phyloP scores from a whole-genome alignment of 1,140 invertebrate genomes.

The Babylonia areolata region DNA sequence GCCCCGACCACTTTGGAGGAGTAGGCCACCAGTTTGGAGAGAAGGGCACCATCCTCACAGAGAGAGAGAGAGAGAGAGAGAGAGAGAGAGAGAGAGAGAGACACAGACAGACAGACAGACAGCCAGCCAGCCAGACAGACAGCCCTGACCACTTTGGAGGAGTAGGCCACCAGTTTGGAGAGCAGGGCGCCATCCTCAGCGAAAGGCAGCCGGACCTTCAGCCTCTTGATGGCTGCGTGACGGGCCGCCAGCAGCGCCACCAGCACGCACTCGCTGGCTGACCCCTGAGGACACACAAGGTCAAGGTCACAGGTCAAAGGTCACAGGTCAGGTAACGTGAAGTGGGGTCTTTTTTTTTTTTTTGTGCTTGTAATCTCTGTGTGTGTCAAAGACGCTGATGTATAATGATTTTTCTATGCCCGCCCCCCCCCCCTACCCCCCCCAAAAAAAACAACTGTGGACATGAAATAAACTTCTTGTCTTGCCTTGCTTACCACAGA shows the following conservation, averaged over 20 bases:
- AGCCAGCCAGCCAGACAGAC: not conserved
- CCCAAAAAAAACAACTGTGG: too few species aligned
- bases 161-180: constrained; percentile 95
- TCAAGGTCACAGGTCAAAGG: too few species aligned
- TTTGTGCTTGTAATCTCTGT: too few species aligned
- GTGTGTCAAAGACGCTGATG: too few species aligned
- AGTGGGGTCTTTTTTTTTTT: too few species aligned
- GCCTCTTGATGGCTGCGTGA: constrained; percentile 91
- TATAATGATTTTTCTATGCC: too few species aligned
- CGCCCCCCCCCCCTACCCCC: too few species aligned
- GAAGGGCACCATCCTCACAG: constrained; percentile 91
- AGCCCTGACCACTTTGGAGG: constrained; percentile 80
- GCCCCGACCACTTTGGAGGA: constrained; percentile 81
- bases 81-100: not conserved
- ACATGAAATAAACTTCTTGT: too few species aligned
- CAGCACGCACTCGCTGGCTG: constrained; percentile 97
- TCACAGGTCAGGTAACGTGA: too few species aligned
- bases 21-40: constrained; percentile 96
- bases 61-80: not conserved
- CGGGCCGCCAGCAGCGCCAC: constrained; percentile 96
- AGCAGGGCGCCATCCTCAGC: constrained; percentile 94
- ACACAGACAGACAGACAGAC: not conserved
- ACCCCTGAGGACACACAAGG: constrained; percentile 82
- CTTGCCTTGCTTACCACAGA: too few species aligned
- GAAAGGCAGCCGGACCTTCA: constrained; percentile 92